Evolutionary conservation across 2,113 vertebrate species (phyloP), one percentile per base, ranked within the genome.

Genomic region (Laterallus jamaicensis): DNA sequence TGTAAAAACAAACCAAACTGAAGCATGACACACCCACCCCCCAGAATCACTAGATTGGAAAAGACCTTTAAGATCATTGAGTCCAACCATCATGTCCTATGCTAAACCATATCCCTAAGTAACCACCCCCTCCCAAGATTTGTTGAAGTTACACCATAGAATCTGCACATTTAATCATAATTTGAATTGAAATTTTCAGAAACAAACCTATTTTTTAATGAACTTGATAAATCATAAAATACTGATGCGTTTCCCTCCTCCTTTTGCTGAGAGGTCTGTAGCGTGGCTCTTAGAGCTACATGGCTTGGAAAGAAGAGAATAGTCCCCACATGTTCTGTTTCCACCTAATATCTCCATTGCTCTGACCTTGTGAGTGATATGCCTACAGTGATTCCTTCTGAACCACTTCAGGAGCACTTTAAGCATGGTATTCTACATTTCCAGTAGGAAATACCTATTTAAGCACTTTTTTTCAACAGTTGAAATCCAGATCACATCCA

Each of bases 221-320:
- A 86, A 25, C 39, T 29, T 17, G 3, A 18, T 42, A 12, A 31
- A 21, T 82, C n/a, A 50, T 77, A 55, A 55, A 50, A n/a, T n/a
- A 26, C 32, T 15, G 26, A 12, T 0, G 1, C 18, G 2, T 77
- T 71, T 66, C n/a, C 20, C 24, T 2, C 26, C 1, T 69, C 47
- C 7, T 80, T 66, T 56, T 39, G 47, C 22, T 26, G 21, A 7
- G 16, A 22, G 10, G 31, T 81, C 59, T 67, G 44, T 62, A 56
- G 29, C 5, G 8, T 47, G 35, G 28, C 25, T 44, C 35, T 78
- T 56, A 5, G 8, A 25, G 32, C 66, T 73, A 40, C 15, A 0
- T n/a, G 20, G 21, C 52, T 82, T 74, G n/a, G 60, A 16, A 64
- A 22, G 74, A 82, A 10, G 19, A 52, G 29, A 47, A 5, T 5